Evolutionary conservation across 2,113 vertebrate genomes (phyloP), one percentile per base, ranked within the genome.

Genomic region (Nansenia antarctica): DNA sequence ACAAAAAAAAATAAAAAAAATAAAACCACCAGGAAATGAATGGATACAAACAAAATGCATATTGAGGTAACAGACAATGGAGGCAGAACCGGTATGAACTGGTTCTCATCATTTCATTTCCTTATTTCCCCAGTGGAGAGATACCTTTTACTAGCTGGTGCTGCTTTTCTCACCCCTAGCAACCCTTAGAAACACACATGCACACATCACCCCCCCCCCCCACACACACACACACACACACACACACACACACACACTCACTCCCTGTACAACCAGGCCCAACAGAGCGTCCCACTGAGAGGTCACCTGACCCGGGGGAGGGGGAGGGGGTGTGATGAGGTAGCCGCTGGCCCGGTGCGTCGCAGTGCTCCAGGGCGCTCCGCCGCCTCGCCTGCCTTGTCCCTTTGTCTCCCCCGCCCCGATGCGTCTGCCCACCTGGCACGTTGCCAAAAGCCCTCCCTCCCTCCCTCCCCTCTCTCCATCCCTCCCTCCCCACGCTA

Each of bases 351-450:
- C 29, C 27, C 27, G 15, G 27, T 58, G 24, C 18, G 55, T 58
- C 27, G 15, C 54, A n/a, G 55, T 58, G 27, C 14, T 58, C 18
- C 7, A 6, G 4, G 52, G 27, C 12, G 1, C 69, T 78, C 78
- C 66, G 68, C 72, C 55, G 30, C 53, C 66, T 62, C 55, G 67
- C 57, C 80, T 65, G 73, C 76, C 84, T 72, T 69, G 71, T 79
- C 73, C 72, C 52, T 85, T 86, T 86, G 84, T 84, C 82, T 82
- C 80, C 78, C 7, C 63, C 68, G 69, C 15, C 78, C 76, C 76
- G 74, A 66, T 80, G 81, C 81, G 84, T 82, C 82, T 87, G 84
- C 81, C 82, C 75, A 72, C 72, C 35, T 66, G 79, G 81, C 79
- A 67, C 35, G 31, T 70, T 75, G 84, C 84, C 85, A 87, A 73